A percentile compares a stretch with the other conserved stretches of the same genome.
These are phyloP conservation scores for Argya squamiceps DNA, from an alignment of 2,797 vertebrate species.

Conservation along the genomic window DNA sequence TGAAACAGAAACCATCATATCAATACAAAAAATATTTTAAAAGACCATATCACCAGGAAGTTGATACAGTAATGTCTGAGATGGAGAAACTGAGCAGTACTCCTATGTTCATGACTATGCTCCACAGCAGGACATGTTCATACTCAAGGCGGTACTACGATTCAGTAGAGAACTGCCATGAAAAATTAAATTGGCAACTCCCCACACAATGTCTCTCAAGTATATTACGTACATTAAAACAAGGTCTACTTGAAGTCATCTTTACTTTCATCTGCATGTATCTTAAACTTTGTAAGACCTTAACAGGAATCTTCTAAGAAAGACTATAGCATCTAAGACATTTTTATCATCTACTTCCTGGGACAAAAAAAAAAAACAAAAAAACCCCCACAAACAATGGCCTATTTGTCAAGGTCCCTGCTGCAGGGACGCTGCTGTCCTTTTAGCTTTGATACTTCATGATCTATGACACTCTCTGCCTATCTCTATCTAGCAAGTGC, in stretches of 20 bases:
- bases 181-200: neutral
- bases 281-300: neutral
- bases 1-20: neutral
- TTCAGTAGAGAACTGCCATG: neutral
- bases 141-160: neutral
- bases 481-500: neutral
- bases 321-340: neutral
- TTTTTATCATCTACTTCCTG: neutral
- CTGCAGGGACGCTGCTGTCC: neutral
- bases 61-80: neutral
- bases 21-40: neutral
- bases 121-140: slow-evolving; percentile 49
- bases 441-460: slow-evolving; percentile 1
- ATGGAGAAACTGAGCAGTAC: neutral
- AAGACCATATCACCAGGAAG: neutral
- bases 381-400: neutral
- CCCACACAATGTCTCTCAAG: neutral
- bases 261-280: neutral
- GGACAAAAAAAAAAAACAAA: neutral
- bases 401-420: neutral
- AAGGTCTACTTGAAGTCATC: neutral
- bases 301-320: neutral
- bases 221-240: neutral
- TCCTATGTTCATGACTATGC: slow-evolving; percentile 58
- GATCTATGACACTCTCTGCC: slow-evolving; percentile 1